Evolutionary conservation across 1,140 invertebrate species (phyloP), one percentile per base, ranked within the genome.

Genomic region (Paracyclopina nana): DNA sequence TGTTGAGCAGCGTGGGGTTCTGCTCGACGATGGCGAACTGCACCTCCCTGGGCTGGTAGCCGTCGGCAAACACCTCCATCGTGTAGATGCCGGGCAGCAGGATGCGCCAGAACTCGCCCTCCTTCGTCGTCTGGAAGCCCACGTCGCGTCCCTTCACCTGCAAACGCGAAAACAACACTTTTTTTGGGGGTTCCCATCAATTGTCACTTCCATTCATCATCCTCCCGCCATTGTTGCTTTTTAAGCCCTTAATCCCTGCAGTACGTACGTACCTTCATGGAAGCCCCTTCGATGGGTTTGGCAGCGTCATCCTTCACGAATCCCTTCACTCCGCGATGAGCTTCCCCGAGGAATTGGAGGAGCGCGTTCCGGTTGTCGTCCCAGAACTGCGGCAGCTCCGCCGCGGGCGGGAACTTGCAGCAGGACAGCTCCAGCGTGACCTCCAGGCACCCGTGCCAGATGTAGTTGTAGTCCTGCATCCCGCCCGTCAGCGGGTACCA

Each of bases 361-460:
- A 91, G 64, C 0, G 85, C 75, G 77, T 79, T 72, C 68, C 81
- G 78, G 66, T 98, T 99, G 57, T 95, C 86, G 54, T 80, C 73
- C 94, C 94, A 99, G 63, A 91, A 94, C 56, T 79, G 77, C 6
- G 78, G 75, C 18, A 99, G 66, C 59, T 90, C 78, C 48, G 76
- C 72, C 2, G 79, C 77, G 2, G 74, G 75, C 0, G 92, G 92
- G 66, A 81, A 95, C 68, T 97, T 98, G 66, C 84, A 90, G 67
- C 94, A 98, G 0, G 88, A 91, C 42, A 98, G 74, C 64, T 98
- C 94, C 29, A 98, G 66, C 0, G 94, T 98, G 14, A 97, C 78
- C 70, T 98, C 94, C 83, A 98, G 95, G 62, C 88, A 94, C 42
- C 91, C 92, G 59, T 87, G 88, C 77, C 84, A 85, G 11, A 96